Conservation (phyloP, 2,888 invertebrate species). For the Acleris literana region DNA sequence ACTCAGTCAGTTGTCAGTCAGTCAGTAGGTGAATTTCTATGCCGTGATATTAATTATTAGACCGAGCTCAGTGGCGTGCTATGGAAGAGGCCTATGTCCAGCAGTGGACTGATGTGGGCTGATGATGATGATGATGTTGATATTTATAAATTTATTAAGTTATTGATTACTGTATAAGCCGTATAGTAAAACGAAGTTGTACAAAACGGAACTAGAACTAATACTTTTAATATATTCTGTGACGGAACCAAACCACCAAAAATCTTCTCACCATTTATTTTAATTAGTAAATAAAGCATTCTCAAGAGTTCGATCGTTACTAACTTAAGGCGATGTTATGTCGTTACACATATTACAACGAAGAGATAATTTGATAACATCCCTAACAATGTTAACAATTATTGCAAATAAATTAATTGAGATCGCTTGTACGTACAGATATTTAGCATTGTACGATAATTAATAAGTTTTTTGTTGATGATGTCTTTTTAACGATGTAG, state of each 20-base stretch:
- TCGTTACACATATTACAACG: constrained; percentile 14
- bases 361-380: constrained; percentile 6
- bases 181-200: too few relatives aligned
- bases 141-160: too few relatives aligned
- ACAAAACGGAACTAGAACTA: too few relatives aligned
- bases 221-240: too few relatives aligned
- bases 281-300: not conserved
- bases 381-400: constrained; percentile 28
- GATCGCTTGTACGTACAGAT: not conserved
- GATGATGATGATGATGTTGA: too few relatives aligned
- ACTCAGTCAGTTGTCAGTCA: too few relatives aligned
- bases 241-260: not conserved
- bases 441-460: constrained; percentile 5
- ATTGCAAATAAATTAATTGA: constrained; percentile 35
- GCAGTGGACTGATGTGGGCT: too few relatives aligned
- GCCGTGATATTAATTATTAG: too few relatives aligned
- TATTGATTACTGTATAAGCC: too few relatives aligned
- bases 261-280: not conserved
- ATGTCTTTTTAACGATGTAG: constrained; percentile 1
- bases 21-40: too few relatives aligned
- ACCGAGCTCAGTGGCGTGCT: too few relatives aligned
- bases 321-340: constrained; percentile 21
- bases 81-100: too few relatives aligned
- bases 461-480: constrained; percentile 15
- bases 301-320: constrained; percentile 1